Evolutionary conservation across 2,888 invertebrate genomes (phyloP), one percentile per base, ranked within the genome.

Genomic region (Pterobdella sp.): DNA sequence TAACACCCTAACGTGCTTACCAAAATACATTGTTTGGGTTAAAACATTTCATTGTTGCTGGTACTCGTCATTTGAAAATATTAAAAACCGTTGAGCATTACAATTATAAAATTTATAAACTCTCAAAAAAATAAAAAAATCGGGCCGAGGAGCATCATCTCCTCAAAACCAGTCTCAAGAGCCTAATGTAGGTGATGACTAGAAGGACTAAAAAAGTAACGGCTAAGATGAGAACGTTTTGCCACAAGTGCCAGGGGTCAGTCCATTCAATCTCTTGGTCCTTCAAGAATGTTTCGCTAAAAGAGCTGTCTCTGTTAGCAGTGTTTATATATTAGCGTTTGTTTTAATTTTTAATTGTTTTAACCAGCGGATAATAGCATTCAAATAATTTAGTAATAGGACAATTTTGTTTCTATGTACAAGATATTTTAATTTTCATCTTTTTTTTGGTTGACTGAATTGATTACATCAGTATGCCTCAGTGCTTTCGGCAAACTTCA

Each of bases 221-320:
- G 31, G 31, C 49, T 42, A 83, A 76, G 10, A 82, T 82, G 32
- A 82, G 74, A 36, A 79, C 77, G 74, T 82, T 82, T 64, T 77
- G 73, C 82, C 82, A 83, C 31, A 83, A 77, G 74, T 83, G 81
- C 81, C 81, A 82, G 31, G 75, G 66, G 0, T 79, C 79, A 0
- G 73, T 75, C 74, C 78, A 81, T 0, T 72, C 73, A 34, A 83
- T 81, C 31, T 78, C 79, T 74, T 81, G 82, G 0, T 36, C 35
- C 4, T 67, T 73, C 56, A 83, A 75, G 73, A 81, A 82, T 14
- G 67, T 74, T 72, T 80, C 80, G 3, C 81, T 81, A 18, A 29
- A 1, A 1, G 10, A 14, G 67, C 18, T 3, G 29, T 1, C 34
- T 36, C 70, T 63, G 63, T 26, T 32, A 68, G 7, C 37, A 26